Percentiles rank a stretch among this genome's conserved stretches.
Conservation (phyloP, 2,797 vertebrate species). For the Aplochiton taeniatus region DNA sequence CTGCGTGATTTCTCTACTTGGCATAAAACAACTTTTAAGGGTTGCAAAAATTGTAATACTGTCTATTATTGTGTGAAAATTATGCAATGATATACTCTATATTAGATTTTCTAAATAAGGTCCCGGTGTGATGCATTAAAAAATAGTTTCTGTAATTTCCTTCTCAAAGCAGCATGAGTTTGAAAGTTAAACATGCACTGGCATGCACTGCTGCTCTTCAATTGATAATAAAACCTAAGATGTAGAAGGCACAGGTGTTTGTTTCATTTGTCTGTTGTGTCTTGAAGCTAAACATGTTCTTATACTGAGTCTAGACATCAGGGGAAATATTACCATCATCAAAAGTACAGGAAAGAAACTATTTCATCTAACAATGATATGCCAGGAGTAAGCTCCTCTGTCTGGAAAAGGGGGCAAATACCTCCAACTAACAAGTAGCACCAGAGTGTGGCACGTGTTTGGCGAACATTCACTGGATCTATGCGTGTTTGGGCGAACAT, state of each 20-base stretch:
- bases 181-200: slow-evolving; percentile 8
- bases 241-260: slow-evolving; percentile 67
- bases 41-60: slow-evolving; percentile 35
- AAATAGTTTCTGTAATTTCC: slow-evolving; percentile 8
- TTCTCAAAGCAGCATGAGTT: slow-evolving; percentile 1
- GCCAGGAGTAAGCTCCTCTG: no score
- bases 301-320: no score
- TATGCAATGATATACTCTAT: slow-evolving; percentile 4
- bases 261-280: slow-evolving; percentile 42
- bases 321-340: no score
- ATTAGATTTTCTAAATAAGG: slow-evolving; percentile 15
- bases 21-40: slow-evolving; percentile 40
- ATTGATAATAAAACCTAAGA: slow-evolving; percentile 32
- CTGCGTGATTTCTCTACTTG: slow-evolving; percentile 17
- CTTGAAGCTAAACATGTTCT: slow-evolving; percentile 21
- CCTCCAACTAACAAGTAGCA: no score
- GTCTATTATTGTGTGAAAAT: slow-evolving; percentile 8
- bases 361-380: no score
- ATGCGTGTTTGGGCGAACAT: no score
- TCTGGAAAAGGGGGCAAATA: no score
- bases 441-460: no score
- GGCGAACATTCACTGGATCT: no score
- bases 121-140: slow-evolving; percentile 21
- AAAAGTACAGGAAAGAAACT: no score
- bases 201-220: slow-evolving; percentile 4